Percentiles rank a stretch among this genome's conserved stretches.
Evolutionary conservation across 2,888 invertebrate species (phyloP).

Genomic region (Xestia rhomboidea): DNA sequence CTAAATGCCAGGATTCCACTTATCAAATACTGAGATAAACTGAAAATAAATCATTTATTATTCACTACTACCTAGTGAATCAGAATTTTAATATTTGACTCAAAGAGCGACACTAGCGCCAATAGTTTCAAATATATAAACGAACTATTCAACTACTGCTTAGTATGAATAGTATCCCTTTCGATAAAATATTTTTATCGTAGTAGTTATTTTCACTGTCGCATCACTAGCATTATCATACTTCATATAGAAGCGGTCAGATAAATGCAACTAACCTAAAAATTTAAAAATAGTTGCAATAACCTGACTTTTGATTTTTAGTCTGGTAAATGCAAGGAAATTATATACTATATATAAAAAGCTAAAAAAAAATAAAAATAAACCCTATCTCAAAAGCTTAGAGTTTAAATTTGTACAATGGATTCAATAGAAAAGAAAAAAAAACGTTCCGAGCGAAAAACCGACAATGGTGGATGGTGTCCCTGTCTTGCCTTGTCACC

Average conservation of each 20-base stretch:
- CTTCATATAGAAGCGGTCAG: conserved; percentile 24
- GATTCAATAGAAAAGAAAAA: no score
- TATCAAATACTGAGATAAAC: conserved; percentile 22
- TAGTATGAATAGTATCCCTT: conserved; percentile 20
- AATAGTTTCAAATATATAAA: conserved; percentile 25
- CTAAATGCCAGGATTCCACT: conserved; percentile 17
- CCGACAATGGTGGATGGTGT: no score
- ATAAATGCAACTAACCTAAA: conserved; percentile 39
- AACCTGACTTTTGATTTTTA: conserved; percentile 40
- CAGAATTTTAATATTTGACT: conserved; percentile 21
- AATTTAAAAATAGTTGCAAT: conserved; percentile 33
- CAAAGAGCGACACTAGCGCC: conserved; percentile 23
- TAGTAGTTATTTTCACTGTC: conserved; percentile 34
- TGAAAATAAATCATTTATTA: conserved; percentile 20
- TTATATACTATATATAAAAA: no score
- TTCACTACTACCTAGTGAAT: conserved; percentile 15
- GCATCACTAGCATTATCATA: conserved; percentile 35
- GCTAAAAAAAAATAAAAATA: no score
- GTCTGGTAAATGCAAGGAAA: no score
- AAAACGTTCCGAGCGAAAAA: no score
- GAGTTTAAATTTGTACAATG: no score
- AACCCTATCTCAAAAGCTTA: no score
- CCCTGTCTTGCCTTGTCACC: no score
- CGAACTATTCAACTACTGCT: conserved; percentile 16
- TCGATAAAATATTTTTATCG: conserved; percentile 28